Evolutionary conservation across 1,140 invertebrate genomes (phyloP).

Genomic region (Drosophila leontia): DNA sequence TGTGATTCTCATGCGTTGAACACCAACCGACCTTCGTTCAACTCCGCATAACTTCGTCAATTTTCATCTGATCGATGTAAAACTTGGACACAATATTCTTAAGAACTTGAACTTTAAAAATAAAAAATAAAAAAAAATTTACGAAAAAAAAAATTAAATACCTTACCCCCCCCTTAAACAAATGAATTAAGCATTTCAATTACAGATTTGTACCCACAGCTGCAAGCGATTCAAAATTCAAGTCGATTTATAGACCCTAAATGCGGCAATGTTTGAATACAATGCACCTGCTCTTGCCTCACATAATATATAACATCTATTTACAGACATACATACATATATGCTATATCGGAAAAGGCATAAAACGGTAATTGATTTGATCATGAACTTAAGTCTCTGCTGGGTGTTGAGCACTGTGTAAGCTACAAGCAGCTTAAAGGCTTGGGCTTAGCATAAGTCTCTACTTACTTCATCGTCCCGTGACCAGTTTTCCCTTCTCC

Average conservation of each 20-base stretch:
- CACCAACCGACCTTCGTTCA: too few species aligned
- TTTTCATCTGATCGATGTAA: too few species aligned
- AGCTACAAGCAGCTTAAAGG: conserved; percentile 24
- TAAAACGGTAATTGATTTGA: conserved; percentile 66
- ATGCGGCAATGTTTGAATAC: conserved; percentile 30
- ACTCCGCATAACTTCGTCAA: too few species aligned
- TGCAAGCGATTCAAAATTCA: conserved; percentile 32
- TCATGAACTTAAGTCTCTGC: conserved; percentile 69
- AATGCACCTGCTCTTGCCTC: conserved; percentile 55
- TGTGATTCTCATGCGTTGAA: too few species aligned
- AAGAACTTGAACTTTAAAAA: too few species aligned
- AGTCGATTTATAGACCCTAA: conserved; percentile 32
- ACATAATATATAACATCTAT: background rate
- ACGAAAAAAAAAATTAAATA: too few species aligned
- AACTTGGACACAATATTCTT: too few species aligned
- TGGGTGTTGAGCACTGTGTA: conserved; percentile 30
- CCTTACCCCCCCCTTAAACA: too few species aligned
- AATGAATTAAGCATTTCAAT: background rate
- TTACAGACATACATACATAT: background rate
- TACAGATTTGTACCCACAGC: background rate
- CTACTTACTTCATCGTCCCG: conserved; percentile 65
- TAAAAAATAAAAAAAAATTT: too few species aligned
- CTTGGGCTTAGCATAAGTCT: conserved; percentile 25
- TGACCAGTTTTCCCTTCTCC: conserved; percentile 34
- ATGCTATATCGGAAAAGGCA: conserved; percentile 28